Base-by-base conservation (phyloP, 2,113 vertebrate genomes). In the Lynx canadensis region DNA sequence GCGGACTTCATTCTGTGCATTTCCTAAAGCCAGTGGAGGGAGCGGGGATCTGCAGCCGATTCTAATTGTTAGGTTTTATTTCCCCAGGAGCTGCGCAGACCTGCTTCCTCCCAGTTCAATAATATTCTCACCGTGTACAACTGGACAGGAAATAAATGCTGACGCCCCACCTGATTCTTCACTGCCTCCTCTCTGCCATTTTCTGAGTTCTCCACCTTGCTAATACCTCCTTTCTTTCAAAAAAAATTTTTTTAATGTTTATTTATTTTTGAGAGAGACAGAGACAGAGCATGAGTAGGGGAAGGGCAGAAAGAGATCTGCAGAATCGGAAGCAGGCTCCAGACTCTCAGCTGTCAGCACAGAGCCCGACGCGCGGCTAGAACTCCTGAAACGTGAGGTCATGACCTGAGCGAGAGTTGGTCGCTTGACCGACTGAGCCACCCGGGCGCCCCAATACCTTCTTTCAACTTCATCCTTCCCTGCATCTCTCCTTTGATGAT, bases 1-100 rank as follows among this genome's bases (percentile, higher is more conserved):
- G 14, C 19, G 48, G 52, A 16, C 74, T 50, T 79, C 5, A 48
- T 87, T 81, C 8, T 13, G 57, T 23, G 23, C 4, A 27, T 55
- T 21, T 80, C 69, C n/a, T 8, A 21, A 85, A 80, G 15, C 9
- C 89, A n/a, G 41, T 0, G 60, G 69, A 60, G 4, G 38, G 23
- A 38, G 27, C 0, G 21, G 18, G 4, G 0, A 29, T 36, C 21
- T 18, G 25, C 16, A 5, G 3, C 1, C 1, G 0, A 2, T 5
- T 74, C 65, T n/a, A 2, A 2, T 45, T 45, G 25, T 52, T 78
- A 57, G 15, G 14, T 36, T 38, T 65, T 41, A 45, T 85, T 60
- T 14, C 2, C 65, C 7, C 3, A 3, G 7, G 63, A 65, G 10
- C 19, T 25, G 38, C 1, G 3, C 38, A 63, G 41, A 89, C 23